A percentile compares a stretch with the other conserved stretches of the same genome.
Evolutionary conservation across 2,113 vertebrate species (phyloP).

Genomic region (Trematocara stigmaticum): DNA sequence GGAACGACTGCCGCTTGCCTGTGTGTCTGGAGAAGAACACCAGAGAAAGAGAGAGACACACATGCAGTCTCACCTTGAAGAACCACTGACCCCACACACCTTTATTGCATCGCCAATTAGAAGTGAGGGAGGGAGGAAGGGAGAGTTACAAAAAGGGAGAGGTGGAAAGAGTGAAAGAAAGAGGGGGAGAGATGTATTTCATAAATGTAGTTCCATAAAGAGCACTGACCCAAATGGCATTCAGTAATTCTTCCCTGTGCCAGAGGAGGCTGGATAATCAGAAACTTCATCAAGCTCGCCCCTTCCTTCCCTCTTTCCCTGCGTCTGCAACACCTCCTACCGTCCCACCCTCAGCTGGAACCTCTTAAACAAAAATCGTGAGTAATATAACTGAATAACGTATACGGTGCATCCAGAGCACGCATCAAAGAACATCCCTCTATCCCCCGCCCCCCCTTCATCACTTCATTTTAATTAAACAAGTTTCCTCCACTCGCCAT

Average conservation of each 20-base stretch:
- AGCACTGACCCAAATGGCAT: conserved; percentile 73
- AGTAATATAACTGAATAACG: conserved; percentile 60
- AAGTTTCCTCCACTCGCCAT: conserved; percentile 57
- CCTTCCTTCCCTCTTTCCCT: conserved; percentile 36
- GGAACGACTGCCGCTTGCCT: background rate
- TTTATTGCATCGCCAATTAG: conserved; percentile 72
- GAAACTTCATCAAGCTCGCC: conserved; percentile 65
- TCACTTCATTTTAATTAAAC: conserved; percentile 71
- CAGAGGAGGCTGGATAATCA: conserved; percentile 69
- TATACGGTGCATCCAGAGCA: conserved; percentile 42
- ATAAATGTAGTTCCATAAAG: conserved; percentile 72
- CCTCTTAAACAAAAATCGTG: conserved; percentile 53
- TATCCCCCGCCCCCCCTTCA: conserved; percentile 7
- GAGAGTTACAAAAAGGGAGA: conserved; percentile 57
- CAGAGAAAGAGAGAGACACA: conserved; percentile 26
- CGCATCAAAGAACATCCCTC: conserved; percentile 69
- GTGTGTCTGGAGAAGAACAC: conserved; percentile 29
- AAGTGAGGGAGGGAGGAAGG: conserved; percentile 43
- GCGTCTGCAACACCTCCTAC: conserved; percentile 44
- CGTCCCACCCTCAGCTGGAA: conserved; percentile 44
- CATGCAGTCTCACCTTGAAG: conserved; percentile 71
- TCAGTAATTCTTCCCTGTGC: conserved; percentile 66
- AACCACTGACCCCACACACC: conserved; percentile 72
- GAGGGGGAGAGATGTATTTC: conserved; percentile 67
- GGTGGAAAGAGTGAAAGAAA: conserved; percentile 41